These are phyloP conservation scores for Acestrorhynchus altus DNA, from an alignment of 2,797 vertebrate species.

Conservation along the genomic window DNA sequence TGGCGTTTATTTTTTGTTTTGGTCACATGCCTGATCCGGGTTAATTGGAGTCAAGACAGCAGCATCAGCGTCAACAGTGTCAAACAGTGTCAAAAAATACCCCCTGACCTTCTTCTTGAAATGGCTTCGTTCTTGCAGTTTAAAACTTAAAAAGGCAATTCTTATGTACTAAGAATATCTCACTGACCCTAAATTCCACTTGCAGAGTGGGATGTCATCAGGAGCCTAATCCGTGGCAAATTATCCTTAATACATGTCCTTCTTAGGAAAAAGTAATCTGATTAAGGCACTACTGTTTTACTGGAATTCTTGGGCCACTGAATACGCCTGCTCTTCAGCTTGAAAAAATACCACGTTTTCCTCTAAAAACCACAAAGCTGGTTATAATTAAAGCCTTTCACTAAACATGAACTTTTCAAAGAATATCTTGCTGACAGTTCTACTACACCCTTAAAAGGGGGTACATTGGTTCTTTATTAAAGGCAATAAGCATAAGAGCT, in stretches of 20 bases:
- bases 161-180: constrained; percentile 75
- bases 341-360: not conserved
- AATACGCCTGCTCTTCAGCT: not conserved
- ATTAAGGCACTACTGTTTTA: constrained; percentile 19
- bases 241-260: constrained; percentile 66
- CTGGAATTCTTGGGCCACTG: not conserved
- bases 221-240: constrained; percentile 70
- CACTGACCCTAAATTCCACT: constrained; percentile 67
- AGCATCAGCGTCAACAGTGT: constrained; percentile 58
- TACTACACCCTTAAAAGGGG: too few relatives aligned
- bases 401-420: too few relatives aligned
- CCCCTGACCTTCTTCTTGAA: constrained; percentile 26
- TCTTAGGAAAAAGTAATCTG: constrained; percentile 68
- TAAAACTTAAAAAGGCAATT: constrained; percentile 79
- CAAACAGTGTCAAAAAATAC: constrained; percentile 61
- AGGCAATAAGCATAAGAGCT: too few relatives aligned
- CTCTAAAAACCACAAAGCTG: not conserved
- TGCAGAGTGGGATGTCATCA: constrained; percentile 63
- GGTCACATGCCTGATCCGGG: constrained; percentile 67
- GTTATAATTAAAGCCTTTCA: too few relatives aligned
- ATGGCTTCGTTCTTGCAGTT: constrained; percentile 58
- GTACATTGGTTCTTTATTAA: too few relatives aligned
- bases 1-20: constrained; percentile 60
- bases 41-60: constrained; percentile 66
- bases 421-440: too few relatives aligned